phyloP scores from a whole-genome alignment of 2,888 invertebrate species.

The Pristionchus maxplancki region DNA sequence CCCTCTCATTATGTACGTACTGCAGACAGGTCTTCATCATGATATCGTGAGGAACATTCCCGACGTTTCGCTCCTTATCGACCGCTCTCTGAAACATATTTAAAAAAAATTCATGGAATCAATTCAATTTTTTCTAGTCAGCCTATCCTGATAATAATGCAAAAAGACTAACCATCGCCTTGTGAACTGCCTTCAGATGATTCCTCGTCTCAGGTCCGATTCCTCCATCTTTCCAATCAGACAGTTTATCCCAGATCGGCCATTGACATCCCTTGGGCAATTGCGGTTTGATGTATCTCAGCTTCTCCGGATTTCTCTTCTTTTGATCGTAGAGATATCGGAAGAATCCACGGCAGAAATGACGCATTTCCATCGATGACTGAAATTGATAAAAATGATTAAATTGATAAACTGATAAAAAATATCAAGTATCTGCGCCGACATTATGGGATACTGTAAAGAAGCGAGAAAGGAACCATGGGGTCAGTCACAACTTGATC shows the following conservation, averaged over 20 bases:
- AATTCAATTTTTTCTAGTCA: too few species aligned
- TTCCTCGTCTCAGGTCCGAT: slow-evolving; percentile 8
- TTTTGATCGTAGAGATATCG: not conserved
- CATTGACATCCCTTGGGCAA: not conserved
- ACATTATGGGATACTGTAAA: too few species aligned
- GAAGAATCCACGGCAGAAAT: slow-evolving; percentile 37
- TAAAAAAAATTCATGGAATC: too few species aligned
- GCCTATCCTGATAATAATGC: too few species aligned
- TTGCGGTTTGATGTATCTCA: slow-evolving; percentile 1
- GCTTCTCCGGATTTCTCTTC: not conserved
- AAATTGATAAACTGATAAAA: not conserved
- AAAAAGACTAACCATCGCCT: not conserved
- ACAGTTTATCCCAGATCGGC: slow-evolving; percentile 20
- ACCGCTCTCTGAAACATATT: not conserved
- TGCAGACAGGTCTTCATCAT: slow-evolving; percentile 21
- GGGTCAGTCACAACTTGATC: slow-evolving; percentile 22
- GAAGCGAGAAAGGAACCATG: not conserved
- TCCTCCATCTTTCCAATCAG: not conserved
- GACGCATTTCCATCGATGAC: slow-evolving; percentile 40
- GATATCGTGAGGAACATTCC: not conserved
- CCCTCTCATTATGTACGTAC: not conserved
- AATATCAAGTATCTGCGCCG: too few species aligned
- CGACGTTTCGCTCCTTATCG: not conserved
- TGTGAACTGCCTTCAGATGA: not conserved
- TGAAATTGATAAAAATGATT: not conserved